phyloP scores from a whole-genome alignment of 2,113 vertebrate species.

The Lichenostomus cassidix region DNA sequence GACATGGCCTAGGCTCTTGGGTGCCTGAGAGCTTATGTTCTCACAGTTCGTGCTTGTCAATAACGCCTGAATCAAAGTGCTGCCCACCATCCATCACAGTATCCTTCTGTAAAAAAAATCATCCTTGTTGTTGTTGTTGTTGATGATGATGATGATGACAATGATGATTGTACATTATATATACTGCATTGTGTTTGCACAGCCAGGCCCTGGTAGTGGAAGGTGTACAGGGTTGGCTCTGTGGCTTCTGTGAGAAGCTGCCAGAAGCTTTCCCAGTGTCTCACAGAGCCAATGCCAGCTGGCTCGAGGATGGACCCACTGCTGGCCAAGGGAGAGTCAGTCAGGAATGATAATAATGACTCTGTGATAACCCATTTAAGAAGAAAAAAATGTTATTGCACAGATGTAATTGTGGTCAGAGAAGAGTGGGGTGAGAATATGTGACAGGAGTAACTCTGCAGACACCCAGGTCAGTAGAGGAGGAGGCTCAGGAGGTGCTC shows the following conservation, averaged over 20 bases:
- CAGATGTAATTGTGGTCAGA: background rate
- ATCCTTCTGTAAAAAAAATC: background rate
- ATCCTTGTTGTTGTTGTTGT: background rate
- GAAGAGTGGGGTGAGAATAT: background rate
- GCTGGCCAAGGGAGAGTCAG: background rate
- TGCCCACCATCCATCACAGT: rapidly evolving
- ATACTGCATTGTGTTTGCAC: rapidly evolving
- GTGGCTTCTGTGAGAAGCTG: background rate
- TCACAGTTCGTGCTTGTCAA: background rate
- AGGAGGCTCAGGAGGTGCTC: background rate
- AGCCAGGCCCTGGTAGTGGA: rapidly evolving
- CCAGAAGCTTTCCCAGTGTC: background rate
- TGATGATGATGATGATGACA: no score
- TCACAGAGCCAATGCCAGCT: background rate
- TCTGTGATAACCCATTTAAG: background rate
- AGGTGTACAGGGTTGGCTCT: background rate
- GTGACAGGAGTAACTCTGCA: background rate
- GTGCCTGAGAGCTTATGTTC: background rate
- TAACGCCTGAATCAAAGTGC: background rate
- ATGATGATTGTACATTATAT: no score
- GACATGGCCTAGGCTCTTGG: background rate
- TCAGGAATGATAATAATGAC: background rate
- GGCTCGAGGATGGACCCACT: background rate
- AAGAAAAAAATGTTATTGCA: background rate
- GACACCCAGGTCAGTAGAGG: background rate